These are phyloP conservation scores for Trematomus bernacchii DNA, from an alignment of 2,797 vertebrate species.

Conservation along the genomic window DNA sequence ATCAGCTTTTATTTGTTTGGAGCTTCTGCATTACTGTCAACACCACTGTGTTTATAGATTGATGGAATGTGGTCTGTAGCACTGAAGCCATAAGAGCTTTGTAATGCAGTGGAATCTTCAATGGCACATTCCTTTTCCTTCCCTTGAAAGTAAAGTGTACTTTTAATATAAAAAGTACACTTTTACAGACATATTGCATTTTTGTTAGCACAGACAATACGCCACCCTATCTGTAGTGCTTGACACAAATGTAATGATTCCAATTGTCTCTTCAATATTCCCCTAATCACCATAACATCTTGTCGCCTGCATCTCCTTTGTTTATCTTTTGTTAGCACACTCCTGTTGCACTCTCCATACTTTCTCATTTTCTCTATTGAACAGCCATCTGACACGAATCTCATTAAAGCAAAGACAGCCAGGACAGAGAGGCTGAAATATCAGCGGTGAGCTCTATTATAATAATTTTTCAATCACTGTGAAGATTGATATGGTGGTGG, in stretches of 20 bases:
- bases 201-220: conserved; percentile 10
- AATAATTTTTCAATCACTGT: conserved; percentile 79
- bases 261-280: conserved; percentile 27
- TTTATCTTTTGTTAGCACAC: conserved; percentile 51
- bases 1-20: conserved; percentile 39
- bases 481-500: conserved; percentile 72
- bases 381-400: conserved; percentile 73
- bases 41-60: conserved; percentile 1
- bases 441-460: conserved; percentile 60
- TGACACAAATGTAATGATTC: conserved; percentile 28
- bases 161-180: conserved; percentile 4
- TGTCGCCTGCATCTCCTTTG: conserved; percentile 38
- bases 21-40: conserved; percentile 30
- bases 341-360: conserved; percentile 42
- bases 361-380: conserved; percentile 78
- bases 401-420: conserved; percentile 51
- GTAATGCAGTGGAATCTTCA: neutral
- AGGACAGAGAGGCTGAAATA: conserved; percentile 46
- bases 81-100: neutral
- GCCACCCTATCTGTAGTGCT: neutral
- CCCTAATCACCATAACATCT: conserved; percentile 49
- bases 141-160: conserved; percentile 3
- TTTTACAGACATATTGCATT: neutral
- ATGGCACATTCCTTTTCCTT: neutral
- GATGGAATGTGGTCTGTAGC: conserved; percentile 19